phyloP scores from a whole-genome alignment of 2,888 invertebrate genomes.

The Limnephilus auricula region DNA sequence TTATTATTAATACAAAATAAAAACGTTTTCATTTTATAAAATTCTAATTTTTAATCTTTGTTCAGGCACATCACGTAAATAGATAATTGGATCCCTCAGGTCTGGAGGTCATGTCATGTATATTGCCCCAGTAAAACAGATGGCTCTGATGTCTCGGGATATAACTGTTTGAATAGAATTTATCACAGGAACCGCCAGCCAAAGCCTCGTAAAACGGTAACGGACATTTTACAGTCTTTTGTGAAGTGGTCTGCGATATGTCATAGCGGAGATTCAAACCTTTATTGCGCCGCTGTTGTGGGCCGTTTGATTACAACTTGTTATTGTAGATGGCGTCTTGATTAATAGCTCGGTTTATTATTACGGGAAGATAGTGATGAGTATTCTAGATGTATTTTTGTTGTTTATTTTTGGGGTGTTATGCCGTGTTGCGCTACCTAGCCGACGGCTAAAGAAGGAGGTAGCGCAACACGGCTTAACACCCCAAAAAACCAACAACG shows the following conservation, averaged over 20 bases:
- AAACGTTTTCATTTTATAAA: background rate
- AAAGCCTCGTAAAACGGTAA: constrained; percentile 13
- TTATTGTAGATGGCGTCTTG: constrained; percentile 16
- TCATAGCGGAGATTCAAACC: constrained; percentile 53
- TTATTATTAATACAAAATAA: too few species aligned
- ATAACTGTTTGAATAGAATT: constrained; percentile 31
- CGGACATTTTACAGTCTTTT: constrained; percentile 53
- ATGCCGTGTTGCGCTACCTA: too few species aligned
- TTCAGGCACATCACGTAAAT: background rate
- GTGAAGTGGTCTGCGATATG: constrained; percentile 54
- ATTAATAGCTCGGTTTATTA: background rate
- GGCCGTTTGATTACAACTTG: background rate
- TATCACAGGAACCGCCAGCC: constrained; percentile 16
- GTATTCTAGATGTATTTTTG: background rate
- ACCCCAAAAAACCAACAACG: too few species aligned
- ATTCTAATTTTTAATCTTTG: background rate
- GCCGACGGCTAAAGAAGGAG: too few species aligned
- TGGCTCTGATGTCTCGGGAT: background rate
- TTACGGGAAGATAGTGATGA: background rate
- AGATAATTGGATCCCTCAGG: background rate
- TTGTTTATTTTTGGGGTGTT: too few species aligned
- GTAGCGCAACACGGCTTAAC: too few species aligned
- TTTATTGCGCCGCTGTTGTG: constrained; percentile 28
- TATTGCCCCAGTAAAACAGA: constrained; percentile 25
- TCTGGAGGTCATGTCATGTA: background rate